These are phyloP conservation scores for Serinus canaria DNA, from an alignment of 2,113 vertebrate species.

Conservation along the genomic window DNA sequence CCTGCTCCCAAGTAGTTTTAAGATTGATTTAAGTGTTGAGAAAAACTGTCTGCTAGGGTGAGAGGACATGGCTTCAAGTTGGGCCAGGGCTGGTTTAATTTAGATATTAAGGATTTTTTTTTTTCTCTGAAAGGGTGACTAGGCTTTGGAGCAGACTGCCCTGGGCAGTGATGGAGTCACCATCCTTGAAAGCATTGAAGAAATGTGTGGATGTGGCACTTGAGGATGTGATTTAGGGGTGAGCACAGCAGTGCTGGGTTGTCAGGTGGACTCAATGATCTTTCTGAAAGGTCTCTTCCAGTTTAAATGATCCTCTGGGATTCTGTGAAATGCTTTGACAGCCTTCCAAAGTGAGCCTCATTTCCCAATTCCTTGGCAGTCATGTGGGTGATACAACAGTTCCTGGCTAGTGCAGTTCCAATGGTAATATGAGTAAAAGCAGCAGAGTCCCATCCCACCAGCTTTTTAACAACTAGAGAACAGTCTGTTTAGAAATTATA, in stretches of 20 bases:
- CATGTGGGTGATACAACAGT: neutral
- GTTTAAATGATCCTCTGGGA: neutral
- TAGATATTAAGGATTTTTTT: neutral
- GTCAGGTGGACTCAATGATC: fast-evolving
- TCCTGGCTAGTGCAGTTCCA: neutral
- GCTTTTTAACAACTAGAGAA: neutral
- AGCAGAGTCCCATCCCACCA: neutral
- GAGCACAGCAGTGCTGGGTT: neutral
- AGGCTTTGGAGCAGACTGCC: neutral
- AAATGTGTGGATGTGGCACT: neutral
- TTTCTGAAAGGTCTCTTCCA: neutral
- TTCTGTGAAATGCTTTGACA: neutral
- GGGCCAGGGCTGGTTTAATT: neutral
- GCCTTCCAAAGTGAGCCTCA: neutral
- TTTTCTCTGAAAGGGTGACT: neutral
- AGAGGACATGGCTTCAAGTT: neutral
- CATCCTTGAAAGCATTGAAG: neutral
- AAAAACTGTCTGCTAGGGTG: neutral
- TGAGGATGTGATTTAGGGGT: neutral
- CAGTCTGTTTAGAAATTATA: neutral
- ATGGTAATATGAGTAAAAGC: neutral
- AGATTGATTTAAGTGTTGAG: neutral
- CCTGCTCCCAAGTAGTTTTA: neutral
- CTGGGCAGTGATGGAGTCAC: neutral
- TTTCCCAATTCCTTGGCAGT: neutral